Evolutionary conservation across 2,888 invertebrate species (phyloP), one percentile per base, ranked within the genome.

Genomic region (Heliconius charithonia): DNA sequence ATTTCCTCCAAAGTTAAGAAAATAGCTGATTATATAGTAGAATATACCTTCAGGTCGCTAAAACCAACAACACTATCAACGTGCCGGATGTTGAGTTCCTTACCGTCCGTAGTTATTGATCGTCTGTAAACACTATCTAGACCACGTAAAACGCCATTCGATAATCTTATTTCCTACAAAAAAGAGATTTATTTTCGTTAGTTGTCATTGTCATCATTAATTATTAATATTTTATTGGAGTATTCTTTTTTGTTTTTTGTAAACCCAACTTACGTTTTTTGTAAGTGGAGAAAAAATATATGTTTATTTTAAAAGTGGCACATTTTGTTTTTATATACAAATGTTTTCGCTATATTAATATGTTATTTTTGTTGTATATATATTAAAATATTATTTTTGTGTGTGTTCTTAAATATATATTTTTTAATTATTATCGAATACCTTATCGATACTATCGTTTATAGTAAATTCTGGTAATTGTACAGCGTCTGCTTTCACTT

Each of bases 121-220:
- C 91, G 87, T 29, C 90, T 86, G 81, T 90, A 89, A 80, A 94
- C 89, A 74, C 85, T 88, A 77, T 93, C 89, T 69, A 93, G 77
- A 0, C 93, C 93, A 16, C 86, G 84, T 2, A 93, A 74, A 0
- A 84, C 77, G 7, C 94, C 94, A 0, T 88, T 79, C 32, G 75
- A 82, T 25, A 94, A 65, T 7, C 56, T 59, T 29, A 81, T 70
- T 75, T 80, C 70, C 81, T 81, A 22, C 25, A 75, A 79, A 70
- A 25, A 66, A 51, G 25, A 29, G 3, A 66, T 45, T 4, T 0
- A 67, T 45, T 45, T 7, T 37, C 2, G 13, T 45, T 25, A 45
- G 3, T 69, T 16, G 37, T n/a, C 10, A 67, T 59, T 56, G 37
- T 37, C 19, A 56, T 56, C 22, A 22, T 3, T 7, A 2, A 22